These are phyloP conservation scores for Zalophus californianus DNA, from an alignment of 2,797 vertebrate genomes.

Conservation along the genomic window DNA sequence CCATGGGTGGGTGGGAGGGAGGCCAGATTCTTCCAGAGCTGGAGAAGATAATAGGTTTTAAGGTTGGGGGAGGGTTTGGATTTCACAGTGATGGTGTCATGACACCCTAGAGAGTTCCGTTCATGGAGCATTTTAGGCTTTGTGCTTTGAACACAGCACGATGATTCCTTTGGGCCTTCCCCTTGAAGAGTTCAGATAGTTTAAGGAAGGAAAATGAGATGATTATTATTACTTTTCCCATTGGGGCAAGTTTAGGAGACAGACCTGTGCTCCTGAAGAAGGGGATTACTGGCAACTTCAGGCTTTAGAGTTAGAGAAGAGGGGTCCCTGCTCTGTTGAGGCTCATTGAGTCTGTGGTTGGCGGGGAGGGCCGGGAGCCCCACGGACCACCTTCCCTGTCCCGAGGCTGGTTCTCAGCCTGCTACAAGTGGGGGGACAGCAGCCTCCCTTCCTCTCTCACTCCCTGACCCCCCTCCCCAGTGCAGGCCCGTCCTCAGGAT, in stretches of 20 bases:
- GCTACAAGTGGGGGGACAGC: neutral
- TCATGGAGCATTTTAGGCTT: neutral
- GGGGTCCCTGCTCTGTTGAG: neutral
- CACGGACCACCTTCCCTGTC: neutral
- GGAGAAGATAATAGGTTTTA: slow-evolving; percentile 8
- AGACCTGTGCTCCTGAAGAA: neutral
- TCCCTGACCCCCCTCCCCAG: neutral
- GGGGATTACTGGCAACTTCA: neutral
- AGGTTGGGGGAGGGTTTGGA: neutral
- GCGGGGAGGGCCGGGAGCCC: neutral
- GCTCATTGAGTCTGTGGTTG: neutral
- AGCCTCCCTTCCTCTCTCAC: neutral
- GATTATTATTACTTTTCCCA: slow-evolving; percentile 1
- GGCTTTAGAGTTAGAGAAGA: neutral
- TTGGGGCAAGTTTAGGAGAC: neutral
- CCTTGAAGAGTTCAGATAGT: slow-evolving; percentile 40
- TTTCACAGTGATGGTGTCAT: slow-evolving; percentile 9
- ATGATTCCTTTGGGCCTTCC: slow-evolving; percentile 4
- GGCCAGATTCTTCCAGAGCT: neutral
- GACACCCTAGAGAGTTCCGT: neutral
- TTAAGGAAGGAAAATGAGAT: slow-evolving; percentile 65
- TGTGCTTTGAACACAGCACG: slow-evolving; percentile 21
- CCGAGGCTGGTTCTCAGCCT: neutral
- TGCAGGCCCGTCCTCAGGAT: neutral
- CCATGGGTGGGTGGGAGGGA: neutral